Conservation (phyloP, 2,888 invertebrate genomes). For the Drosophila cyrtoloma region DNA sequence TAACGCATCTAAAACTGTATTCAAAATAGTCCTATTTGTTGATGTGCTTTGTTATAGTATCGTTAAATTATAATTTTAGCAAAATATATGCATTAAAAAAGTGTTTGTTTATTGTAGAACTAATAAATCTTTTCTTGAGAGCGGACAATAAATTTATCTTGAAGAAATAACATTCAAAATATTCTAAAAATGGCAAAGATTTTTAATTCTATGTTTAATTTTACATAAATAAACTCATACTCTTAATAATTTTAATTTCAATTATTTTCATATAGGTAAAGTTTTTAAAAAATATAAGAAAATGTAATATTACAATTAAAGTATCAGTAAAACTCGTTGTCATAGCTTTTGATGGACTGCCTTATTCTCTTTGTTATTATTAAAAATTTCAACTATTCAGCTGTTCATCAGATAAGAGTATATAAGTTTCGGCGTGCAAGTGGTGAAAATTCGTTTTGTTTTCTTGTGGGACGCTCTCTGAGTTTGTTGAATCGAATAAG, state of each 20-base stretch:
- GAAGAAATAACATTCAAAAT: neutral
- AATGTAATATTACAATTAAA: neutral
- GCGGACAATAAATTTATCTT: rapidly evolving
- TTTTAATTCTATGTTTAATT: neutral
- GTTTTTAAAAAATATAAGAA: neutral
- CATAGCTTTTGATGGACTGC: neutral
- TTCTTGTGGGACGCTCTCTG: constrained; percentile 47
- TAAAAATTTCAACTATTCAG: neutral
- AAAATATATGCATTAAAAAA: neutral
- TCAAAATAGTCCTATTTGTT: neutral
- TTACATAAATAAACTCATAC: too few species aligned
- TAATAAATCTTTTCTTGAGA: neutral
- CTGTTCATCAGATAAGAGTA: constrained; percentile 33
- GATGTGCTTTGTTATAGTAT: neutral
- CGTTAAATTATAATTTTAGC: neutral
- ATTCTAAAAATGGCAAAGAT: neutral
- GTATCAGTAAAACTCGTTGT: too few species aligned
- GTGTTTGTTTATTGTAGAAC: neutral
- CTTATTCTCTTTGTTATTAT: neutral
- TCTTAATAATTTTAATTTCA: neutral
- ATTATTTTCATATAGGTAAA: neutral
- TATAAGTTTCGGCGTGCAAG: constrained; percentile 11
- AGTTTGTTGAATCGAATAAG: constrained; percentile 56
- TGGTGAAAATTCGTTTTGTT: neutral
- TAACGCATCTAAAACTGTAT: neutral